Evolutionary conservation across 2,888 invertebrate genomes (phyloP).

Genomic region (Lapara coniferarum): DNA sequence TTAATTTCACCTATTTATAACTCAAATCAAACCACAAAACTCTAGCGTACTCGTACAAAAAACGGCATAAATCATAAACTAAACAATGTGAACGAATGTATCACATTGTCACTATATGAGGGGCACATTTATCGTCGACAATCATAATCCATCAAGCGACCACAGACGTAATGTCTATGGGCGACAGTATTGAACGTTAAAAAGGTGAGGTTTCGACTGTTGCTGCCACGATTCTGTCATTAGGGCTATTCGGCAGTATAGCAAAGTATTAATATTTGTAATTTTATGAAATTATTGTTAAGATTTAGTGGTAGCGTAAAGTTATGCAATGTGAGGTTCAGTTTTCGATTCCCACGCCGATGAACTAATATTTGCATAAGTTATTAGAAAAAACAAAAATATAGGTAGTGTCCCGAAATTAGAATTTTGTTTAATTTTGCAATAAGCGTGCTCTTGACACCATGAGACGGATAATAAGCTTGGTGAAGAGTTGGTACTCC

Average conservation of each 20-base stretch:
- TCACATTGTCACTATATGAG: constrained; percentile 68
- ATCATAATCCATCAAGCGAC: constrained; percentile 68
- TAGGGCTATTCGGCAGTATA: constrained; percentile 53
- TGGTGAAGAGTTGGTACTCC: no score
- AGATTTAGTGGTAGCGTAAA: no score
- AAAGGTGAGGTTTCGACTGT: constrained; percentile 35
- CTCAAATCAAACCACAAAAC: constrained; percentile 3
- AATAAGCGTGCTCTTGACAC: no score
- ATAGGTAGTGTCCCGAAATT: no score
- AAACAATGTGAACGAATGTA: constrained; percentile 52
- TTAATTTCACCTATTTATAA: neutral
- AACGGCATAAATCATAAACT: constrained; percentile 37
- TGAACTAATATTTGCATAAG: no score
- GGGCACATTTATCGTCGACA: constrained; percentile 54
- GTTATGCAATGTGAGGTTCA: no score
- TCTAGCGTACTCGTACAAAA: neutral
- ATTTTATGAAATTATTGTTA: neutral
- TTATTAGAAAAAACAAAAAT: no score
- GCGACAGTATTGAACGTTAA: constrained; percentile 26
- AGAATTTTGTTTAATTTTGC: no score
- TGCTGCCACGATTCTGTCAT: constrained; percentile 38
- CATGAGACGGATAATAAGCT: no score
- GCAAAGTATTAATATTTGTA: no score
- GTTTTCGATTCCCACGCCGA: no score
- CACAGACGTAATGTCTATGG: neutral